Base-by-base conservation (phyloP, 2,797 vertebrate genomes). In the Neosalanx taihuensis region DNA sequence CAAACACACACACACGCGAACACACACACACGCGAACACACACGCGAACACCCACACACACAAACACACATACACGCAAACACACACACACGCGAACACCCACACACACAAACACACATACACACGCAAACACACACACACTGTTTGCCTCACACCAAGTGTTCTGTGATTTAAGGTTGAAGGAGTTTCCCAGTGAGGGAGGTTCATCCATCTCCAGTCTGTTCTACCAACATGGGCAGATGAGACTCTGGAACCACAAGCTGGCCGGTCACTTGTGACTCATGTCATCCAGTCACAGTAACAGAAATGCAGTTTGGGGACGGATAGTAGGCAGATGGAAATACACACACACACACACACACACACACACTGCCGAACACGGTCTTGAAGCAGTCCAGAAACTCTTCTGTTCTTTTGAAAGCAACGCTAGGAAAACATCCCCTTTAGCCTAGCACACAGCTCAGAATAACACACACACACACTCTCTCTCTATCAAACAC, bases 91-190 rank as follows among this genome's bases (percentile, higher is more conserved):
- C 59, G n/a, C n/a, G n/a, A n/a, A n/a, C n/a, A n/a, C 71, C 56
- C 64, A 60, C 71, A 72, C 56, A 67, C 64, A 73, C n/a, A n/a
- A n/a, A n/a, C n/a, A n/a, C n/a, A n/a, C n/a, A n/a, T n/a, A n/a
- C 70, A 26, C 23, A 78, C 76, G 23, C 23, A 26, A 26, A 26
- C 23, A 26, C 23, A 26, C 51, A 64, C 23, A 74, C 59, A 53
- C 58, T 17, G 80, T 81, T 74, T 64, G 72, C 76, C 77, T 75
- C 37, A 64, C 63, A n/a, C 62, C 37, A 67, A 83, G 73, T 83
- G 83, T 91, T 92, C 90, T 90, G 89, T 93, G 87, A 92, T 91
- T 91, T 91, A 91, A 86, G 83, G 89, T 87, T 86, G 87, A 80
- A 89, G 84, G 91, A 92, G 92, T 91, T 90, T 91, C 89, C 89